A percentile compares a stretch with the other conserved stretches of the same genome.
Conservation (phyloP, 2,113 vertebrate species). For the Pomatostomus ruficeps region DNA sequence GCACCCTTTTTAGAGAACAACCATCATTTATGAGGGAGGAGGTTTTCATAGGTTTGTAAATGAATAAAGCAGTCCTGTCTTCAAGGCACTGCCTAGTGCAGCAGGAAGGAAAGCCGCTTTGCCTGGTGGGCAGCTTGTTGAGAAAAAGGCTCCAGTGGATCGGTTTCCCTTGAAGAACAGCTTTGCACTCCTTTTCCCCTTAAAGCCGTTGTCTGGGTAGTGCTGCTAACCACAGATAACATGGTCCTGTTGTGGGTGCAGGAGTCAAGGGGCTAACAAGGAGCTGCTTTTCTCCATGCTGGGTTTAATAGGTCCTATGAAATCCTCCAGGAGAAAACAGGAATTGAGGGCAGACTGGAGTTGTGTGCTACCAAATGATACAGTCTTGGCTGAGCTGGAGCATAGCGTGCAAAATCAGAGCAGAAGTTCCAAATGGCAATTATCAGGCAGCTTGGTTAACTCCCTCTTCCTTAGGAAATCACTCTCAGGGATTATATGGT, state of each 20-base stretch:
- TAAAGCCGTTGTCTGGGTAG: no score
- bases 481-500: conserved; percentile 15
- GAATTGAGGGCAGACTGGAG: neutral
- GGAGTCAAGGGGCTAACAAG: neutral
- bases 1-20: neutral
- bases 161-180: neutral
- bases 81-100: accelerated
- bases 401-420: conserved; percentile 35
- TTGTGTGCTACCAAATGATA: neutral
- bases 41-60: accelerated
- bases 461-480: conserved; percentile 40
- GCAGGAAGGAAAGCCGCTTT: neutral
- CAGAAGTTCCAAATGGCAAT: conserved; percentile 40
- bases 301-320: neutral
- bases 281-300: neutral
- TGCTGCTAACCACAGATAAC: neutral
- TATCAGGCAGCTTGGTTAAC: conserved; percentile 45
- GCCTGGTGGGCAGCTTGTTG: neutral
- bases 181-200: accelerated
- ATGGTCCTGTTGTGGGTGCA: accelerated
- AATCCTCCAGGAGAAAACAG: neutral
- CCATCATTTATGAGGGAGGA: neutral
- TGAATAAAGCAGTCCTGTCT: neutral
- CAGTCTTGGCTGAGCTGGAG: neutral
- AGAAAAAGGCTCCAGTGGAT: accelerated